Base-by-base conservation (phyloP, 2,113 vertebrate species). In the Camelus dromedarius region DNA sequence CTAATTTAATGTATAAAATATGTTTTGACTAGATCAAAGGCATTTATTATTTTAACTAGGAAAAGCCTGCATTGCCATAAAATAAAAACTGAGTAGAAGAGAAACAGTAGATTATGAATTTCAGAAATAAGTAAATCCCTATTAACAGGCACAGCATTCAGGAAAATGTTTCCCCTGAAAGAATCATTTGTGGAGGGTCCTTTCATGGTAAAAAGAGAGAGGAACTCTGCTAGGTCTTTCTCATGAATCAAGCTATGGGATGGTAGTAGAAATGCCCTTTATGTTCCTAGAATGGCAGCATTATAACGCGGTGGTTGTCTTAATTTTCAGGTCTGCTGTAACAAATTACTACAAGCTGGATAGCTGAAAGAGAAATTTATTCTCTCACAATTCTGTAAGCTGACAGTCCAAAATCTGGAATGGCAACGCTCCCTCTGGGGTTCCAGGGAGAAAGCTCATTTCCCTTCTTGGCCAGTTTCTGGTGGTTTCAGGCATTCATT, bases 1-100 rank as follows among this genome's bases (percentile, higher is more conserved):
- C 42, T 80, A 32, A 92, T 76, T 92, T 82, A 52, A 82, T 66
- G 42, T 83, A 15, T 67, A 69, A 95, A 91, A n/a, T 89, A 50
- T 6, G 2, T 62, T 76, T 56, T 14, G 28, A 91, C 20, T 28
- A 90, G 26, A 35, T 14, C 5, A 42, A 80, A 93, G 15, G 0
- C 30, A 50, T 89, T 75, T 80, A 77, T 83, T 75, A 35, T 93
- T 90, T 92, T 70, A 66, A 42, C 16, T 80, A 38, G 30, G 70
- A 54, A 88, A 73, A 66, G 35, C 22, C 30, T 64, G 46, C 8
- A 3, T 73, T 80, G 58, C 46, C 20, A 56, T 76, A 67, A 60
- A 87, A 26, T 66, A 73, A 86, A 79, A 87, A 70, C 16, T n/a
- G 42, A 18, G 22, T 46, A 67, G 64, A 87, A 38, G 6, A 69